A percentile compares a stretch with the other conserved stretches of the same genome.
phyloP scores from a whole-genome alignment of 1,140 invertebrate genomes.

The Potamilus streckersoni region DNA sequence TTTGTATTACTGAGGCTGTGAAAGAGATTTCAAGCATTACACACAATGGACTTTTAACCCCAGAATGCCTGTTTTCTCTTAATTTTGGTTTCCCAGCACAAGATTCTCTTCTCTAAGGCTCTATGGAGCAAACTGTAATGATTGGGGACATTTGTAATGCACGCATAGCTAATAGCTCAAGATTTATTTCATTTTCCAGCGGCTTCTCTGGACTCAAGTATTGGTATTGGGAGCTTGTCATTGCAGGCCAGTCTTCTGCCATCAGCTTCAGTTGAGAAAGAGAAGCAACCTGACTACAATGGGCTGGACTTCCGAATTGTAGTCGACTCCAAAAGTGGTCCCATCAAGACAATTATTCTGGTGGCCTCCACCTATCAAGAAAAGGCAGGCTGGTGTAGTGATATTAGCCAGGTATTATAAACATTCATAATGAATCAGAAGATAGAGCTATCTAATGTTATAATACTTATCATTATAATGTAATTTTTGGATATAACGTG shows the following conservation, averaged over 20 bases:
- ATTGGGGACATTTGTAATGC: not conserved
- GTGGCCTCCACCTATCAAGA: constrained; percentile 86
- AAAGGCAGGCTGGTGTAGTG: constrained; percentile 94
- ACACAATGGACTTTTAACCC: no score
- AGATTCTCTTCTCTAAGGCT: no score
- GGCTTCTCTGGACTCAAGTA: constrained; percentile 59
- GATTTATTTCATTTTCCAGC: constrained; percentile 40
- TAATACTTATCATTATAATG: no score
- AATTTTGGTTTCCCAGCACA: no score
- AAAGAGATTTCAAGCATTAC: no score
- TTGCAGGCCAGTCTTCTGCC: constrained; percentile 51
- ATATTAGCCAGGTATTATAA: constrained; percentile 80
- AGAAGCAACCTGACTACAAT: constrained; percentile 72
- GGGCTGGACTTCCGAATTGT: constrained; percentile 91
- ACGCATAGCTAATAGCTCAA: not conserved
- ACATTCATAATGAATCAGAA: not conserved
- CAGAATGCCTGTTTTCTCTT: no score
- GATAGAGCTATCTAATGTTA: no score
- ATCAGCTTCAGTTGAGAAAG: constrained; percentile 35
- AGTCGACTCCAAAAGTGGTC: constrained; percentile 71
- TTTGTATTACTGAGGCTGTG: no score
- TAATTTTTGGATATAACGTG: no score
- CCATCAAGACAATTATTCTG: constrained; percentile 79
- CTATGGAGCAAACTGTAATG: no score
- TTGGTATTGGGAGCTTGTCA: constrained; percentile 58